These are phyloP conservation scores for Euproctis similis DNA, from an alignment of 2,888 invertebrate genomes.

Conservation along the genomic window DNA sequence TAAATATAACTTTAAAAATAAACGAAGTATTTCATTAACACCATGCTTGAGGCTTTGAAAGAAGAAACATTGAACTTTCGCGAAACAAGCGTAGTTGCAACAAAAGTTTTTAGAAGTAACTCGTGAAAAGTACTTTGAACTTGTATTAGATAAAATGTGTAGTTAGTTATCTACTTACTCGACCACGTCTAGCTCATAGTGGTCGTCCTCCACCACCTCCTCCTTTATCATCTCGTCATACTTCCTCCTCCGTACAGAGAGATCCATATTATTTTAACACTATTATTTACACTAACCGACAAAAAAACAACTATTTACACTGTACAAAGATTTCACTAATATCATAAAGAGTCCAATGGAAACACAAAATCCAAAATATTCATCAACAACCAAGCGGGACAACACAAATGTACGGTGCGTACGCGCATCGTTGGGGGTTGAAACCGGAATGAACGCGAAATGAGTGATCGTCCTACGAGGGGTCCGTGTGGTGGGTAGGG, in stretches of 20 bases:
- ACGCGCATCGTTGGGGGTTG: slow-evolving; percentile 52
- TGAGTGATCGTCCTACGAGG: slow-evolving; percentile 13
- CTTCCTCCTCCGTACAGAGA: slow-evolving; percentile 54
- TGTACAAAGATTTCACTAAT: slow-evolving; percentile 26
- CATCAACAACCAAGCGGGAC: slow-evolving; percentile 9
- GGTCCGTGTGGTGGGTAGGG: slow-evolving; percentile 3
- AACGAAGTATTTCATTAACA: background rate
- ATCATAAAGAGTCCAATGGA: slow-evolving; percentile 33
- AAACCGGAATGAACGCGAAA: slow-evolving; percentile 39
- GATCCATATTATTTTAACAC: slow-evolving; percentile 50
- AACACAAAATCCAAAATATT: slow-evolving; percentile 16
- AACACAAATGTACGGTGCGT: slow-evolving; percentile 37
- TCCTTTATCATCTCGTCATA: too few relatives aligned
- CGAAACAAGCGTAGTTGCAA: background rate
- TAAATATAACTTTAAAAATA: background rate
- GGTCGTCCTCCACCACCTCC: slow-evolving; percentile 48
- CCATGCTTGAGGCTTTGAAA: background rate
- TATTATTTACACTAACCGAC: slow-evolving; percentile 15
- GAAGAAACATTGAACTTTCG: background rate
- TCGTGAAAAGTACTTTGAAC: too few relatives aligned
- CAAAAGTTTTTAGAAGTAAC: background rate
- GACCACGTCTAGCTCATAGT: slow-evolving; percentile 33
- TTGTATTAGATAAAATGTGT: background rate
- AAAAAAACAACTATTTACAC: slow-evolving; percentile 34
- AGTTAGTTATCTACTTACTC: slow-evolving; percentile 28